Evolutionary conservation across 92 coral and sea anemone genomes (phyloP).

Genomic region (Galaxea fascicularis): DNA sequence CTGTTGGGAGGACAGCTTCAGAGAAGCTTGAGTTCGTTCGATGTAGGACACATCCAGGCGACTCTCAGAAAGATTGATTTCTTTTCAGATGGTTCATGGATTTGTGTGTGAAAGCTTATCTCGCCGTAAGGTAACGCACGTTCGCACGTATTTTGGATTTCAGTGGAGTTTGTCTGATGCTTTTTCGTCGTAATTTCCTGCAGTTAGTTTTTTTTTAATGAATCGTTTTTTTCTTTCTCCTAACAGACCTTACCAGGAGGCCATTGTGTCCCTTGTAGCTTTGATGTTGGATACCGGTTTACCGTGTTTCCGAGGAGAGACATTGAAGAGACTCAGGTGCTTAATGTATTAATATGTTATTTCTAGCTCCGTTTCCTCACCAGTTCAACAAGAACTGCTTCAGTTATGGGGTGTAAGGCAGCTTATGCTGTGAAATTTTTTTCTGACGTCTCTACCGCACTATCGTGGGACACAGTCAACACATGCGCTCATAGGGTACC

Average conservation of each 20-base stretch:
- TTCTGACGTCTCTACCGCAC: not conserved
- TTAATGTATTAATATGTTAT: not conserved
- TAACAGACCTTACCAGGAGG: constrained; percentile 96
- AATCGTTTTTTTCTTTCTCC: not conserved
- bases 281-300: constrained; percentile 98
- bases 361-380: no score
- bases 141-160: not conserved
- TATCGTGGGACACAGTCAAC: not conserved
- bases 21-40: not conserved
- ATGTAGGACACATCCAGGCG: not conserved
- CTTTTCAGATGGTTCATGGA: constrained; percentile 96
- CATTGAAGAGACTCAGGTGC: constrained; percentile 92
- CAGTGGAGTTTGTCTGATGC: no score
- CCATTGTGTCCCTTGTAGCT: constrained; percentile 95
- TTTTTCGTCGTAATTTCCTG: not conserved
- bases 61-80: not conserved
- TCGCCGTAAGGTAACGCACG: constrained; percentile 85
- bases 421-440: no score
- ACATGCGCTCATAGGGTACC: not conserved
- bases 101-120: constrained; percentile 92
- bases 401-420: no score
- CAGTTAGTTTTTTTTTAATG: not conserved
- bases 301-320: constrained; percentile 99
- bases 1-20: not conserved
- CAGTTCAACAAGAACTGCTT: no score